These are phyloP conservation scores for Melieria omissa DNA, from an alignment of 2,888 invertebrate genomes.

Conservation along the genomic window DNA sequence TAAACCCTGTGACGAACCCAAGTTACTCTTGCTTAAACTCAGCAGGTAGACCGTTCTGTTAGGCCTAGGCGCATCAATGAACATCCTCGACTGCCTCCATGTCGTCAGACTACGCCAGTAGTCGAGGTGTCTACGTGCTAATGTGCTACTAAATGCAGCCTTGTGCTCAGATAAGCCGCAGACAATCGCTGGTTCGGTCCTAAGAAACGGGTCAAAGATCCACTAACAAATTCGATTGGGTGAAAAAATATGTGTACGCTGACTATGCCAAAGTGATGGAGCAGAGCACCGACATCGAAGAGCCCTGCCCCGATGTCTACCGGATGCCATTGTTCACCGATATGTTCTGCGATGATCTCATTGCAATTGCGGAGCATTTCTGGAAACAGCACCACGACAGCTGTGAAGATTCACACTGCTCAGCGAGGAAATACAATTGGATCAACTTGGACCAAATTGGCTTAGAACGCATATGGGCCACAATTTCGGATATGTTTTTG, in stretches of 20 bases:
- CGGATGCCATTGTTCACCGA: conserved; percentile 89
- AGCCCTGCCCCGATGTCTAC: conserved; percentile 98
- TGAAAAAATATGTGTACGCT: conserved; percentile 86
- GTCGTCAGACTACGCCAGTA: too few species aligned
- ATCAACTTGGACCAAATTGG: conserved; percentile 86
- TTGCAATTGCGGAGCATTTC: conserved; percentile 89
- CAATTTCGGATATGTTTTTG: conserved; percentile 87
- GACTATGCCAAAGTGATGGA: conserved; percentile 81
- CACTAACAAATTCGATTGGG: conserved; percentile 94
- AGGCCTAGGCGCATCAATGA: too few species aligned
- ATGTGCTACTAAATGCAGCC: too few species aligned
- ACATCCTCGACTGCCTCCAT: too few species aligned
- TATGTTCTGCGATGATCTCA: conserved; percentile 85
- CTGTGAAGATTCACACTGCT: conserved; percentile 90
- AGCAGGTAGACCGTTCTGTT: too few species aligned
- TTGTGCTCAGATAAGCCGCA: too few species aligned
- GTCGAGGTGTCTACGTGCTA: too few species aligned
- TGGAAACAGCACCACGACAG: conserved; percentile 94
- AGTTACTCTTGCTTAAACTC: too few species aligned
- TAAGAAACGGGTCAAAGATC: too few species aligned
- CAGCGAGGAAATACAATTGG: conserved; percentile 99
- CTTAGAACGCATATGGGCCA: conserved; percentile 85
- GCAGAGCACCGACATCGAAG: conserved; percentile 70
- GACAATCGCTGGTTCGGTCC: too few species aligned
- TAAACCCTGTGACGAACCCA: too few species aligned